phyloP scores from a whole-genome alignment of 2,888 invertebrate species.

The Hedychridium roseum region DNA sequence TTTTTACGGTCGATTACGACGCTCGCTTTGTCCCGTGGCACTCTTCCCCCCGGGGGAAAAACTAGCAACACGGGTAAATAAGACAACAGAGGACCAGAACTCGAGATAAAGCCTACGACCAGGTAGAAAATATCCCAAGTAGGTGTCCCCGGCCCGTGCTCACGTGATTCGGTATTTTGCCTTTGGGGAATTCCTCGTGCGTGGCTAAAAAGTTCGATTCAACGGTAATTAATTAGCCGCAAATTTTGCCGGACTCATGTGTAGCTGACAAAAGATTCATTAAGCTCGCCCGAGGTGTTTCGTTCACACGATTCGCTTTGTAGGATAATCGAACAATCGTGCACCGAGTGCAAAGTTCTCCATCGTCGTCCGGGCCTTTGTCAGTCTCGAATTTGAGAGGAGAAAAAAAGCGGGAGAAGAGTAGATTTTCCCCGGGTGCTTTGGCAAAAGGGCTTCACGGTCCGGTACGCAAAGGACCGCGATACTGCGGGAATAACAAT shows the following conservation, averaged over 20 bases:
- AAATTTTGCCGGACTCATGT: too few species aligned
- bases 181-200: not conserved
- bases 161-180: not conserved
- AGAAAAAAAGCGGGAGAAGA: not conserved
- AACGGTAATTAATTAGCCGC: not conserved
- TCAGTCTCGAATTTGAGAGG: not conserved
- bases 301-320: too few species aligned
- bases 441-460: slow-evolving; percentile 26
- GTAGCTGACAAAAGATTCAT: too few species aligned
- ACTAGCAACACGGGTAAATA: slow-evolving; percentile 37
- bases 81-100: slow-evolving; percentile 38
- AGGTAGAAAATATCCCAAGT: not conserved
- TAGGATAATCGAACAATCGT: too few species aligned
- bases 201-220: not conserved
- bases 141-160: not conserved
- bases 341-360: not conserved
- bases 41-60: slow-evolving; percentile 7
- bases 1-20: slow-evolving; percentile 52
- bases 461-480: slow-evolving; percentile 27
- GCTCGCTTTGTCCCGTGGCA: slow-evolving; percentile 32
- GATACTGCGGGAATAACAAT: slow-evolving; percentile 25
- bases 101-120: slow-evolving; percentile 18
- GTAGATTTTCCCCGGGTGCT: too few species aligned
- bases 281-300: too few species aligned
- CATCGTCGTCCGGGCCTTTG: not conserved